phyloP scores from a whole-genome alignment of 2,888 invertebrate genomes.

The Drosophila rellima region DNA sequence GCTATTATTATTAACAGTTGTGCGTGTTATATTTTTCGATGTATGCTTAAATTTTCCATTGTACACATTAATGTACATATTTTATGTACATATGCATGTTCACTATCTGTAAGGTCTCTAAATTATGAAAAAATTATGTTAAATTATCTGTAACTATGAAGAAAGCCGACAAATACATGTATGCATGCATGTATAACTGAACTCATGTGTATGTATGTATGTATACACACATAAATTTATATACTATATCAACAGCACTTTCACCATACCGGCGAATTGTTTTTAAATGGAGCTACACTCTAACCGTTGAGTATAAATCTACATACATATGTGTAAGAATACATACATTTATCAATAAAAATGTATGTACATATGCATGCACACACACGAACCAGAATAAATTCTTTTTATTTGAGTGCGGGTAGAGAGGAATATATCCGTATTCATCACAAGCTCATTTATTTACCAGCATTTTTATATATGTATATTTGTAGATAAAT shows the following conservation, averaged over 20 bases:
- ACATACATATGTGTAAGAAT: neutral
- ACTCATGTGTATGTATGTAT: neutral
- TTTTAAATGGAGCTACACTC: neutral
- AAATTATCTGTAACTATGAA: conserved; percentile 3
- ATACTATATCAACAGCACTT: conserved; percentile 7
- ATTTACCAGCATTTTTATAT: conserved; percentile 4
- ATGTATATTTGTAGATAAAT: conserved; percentile 10
- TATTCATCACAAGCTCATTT: neutral
- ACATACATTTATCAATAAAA: neutral
- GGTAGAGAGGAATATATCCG: neutral
- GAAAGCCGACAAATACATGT: conserved; percentile 1
- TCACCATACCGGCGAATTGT: conserved; percentile 11
- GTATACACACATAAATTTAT: neutral
- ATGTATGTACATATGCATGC: neutral
- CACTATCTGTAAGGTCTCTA: neutral
- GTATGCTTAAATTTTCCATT: neutral
- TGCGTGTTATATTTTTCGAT: conserved; percentile 12
- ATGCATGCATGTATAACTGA: neutral
- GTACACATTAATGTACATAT: neutral
- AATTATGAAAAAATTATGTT: conserved; percentile 3
- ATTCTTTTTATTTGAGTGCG: neutral
- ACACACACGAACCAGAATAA: neutral
- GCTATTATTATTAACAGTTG: conserved; percentile 4
- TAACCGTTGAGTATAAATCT: neutral
- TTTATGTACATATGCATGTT: neutral